phyloP scores from a whole-genome alignment of 23 tunicate species.

The Diplosoma virens region DNA sequence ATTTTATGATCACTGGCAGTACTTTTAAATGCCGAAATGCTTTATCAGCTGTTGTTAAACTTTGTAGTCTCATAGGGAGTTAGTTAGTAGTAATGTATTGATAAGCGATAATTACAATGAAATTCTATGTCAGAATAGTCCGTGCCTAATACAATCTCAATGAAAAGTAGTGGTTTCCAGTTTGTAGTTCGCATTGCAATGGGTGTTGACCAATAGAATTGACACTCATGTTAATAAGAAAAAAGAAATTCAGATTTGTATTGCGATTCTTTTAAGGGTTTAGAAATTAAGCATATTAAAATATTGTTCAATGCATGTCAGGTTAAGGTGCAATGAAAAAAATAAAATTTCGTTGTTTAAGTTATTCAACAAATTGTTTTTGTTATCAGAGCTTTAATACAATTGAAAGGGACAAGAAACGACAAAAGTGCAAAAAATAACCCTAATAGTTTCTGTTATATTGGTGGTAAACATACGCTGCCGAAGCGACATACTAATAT shows the following conservation, averaged over 20 bases:
- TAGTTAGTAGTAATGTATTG: too few species aligned
- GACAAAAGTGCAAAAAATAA: conserved; percentile 2
- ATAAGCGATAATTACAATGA: conserved; percentile 4
- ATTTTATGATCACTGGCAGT: too few species aligned
- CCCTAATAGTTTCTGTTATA: not conserved
- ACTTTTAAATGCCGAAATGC: too few species aligned
- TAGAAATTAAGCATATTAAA: not conserved
- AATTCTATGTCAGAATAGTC: not conserved
- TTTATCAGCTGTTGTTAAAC: too few species aligned
- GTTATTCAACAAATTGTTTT: not conserved
- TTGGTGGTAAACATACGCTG: conserved; percentile 11
- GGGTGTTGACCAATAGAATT: not conserved
- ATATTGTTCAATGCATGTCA: not conserved
- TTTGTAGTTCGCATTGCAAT: conserved; percentile 12
- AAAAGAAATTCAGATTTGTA: conserved; percentile 3
- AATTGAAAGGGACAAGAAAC: not conserved
- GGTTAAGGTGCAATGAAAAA: not conserved
- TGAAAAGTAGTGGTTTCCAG: conserved; percentile 9
- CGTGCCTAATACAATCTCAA: not conserved
- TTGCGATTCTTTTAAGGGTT: not conserved
- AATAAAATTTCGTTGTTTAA: not conserved
- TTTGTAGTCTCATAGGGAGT: too few species aligned
- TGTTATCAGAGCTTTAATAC: not conserved
- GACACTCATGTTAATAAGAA: not conserved
- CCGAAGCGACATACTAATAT: conserved; percentile 6